Percentiles rank a stretch among this genome's conserved stretches.
phyloP scores from a whole-genome alignment of 2,797 vertebrate genomes.

The Erithacus rubecula region DNA sequence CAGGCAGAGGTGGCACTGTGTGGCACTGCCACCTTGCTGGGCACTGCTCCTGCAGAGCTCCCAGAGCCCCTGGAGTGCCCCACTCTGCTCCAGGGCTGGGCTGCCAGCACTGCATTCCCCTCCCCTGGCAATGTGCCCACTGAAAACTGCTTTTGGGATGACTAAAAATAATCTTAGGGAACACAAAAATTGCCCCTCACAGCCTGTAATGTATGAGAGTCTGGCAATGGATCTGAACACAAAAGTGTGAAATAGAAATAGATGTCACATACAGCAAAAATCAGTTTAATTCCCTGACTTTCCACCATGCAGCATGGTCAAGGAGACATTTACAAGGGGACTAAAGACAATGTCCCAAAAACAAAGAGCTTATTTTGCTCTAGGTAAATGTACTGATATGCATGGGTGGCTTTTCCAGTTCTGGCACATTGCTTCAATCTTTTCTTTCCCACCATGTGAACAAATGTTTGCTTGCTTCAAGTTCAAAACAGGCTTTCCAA shows the following conservation, averaged over 20 bases:
- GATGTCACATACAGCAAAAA: not conserved
- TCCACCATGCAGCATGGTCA: not conserved
- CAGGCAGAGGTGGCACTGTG: not conserved
- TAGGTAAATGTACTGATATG: constrained; percentile 13
- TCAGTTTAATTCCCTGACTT: not conserved
- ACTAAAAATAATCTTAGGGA: not conserved
- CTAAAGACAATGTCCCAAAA: not conserved
- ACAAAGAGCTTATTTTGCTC: not conserved
- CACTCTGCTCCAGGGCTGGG: accelerated
- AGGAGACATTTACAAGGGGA: not conserved
- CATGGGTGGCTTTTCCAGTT: not conserved
- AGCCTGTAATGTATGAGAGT: accelerated
- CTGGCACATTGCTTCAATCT: not conserved
- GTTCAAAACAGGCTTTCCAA: constrained; percentile 51
- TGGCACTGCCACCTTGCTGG: not conserved
- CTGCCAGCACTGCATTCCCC: accelerated
- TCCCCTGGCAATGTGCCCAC: no score
- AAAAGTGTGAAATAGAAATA: not conserved
- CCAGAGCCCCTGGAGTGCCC: not conserved
- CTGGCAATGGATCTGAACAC: not conserved
- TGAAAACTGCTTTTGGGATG: not conserved
- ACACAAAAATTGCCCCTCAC: not conserved
- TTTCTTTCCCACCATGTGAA: constrained; percentile 23
- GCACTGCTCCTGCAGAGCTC: not conserved
- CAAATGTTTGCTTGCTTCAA: constrained; percentile 50